Evolutionary conservation across 2,888 invertebrate genomes (phyloP), one percentile per base, ranked within the genome.

Genomic region (Sesamia inferens): DNA sequence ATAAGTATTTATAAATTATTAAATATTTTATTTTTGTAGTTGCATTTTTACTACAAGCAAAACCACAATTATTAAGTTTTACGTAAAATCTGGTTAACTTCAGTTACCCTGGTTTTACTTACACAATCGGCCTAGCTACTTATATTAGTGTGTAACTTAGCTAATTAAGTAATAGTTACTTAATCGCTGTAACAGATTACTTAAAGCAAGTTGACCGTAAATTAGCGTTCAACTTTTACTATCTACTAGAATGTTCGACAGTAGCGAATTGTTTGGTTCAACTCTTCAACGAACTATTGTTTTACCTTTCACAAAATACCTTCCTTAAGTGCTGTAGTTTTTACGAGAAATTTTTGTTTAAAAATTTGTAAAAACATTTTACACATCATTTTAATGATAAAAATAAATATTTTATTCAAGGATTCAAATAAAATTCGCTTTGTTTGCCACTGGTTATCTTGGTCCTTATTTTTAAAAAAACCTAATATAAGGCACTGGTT

Each of bases 121-220:
- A 16, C 22, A 14, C 0, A 14, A 31, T 11, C 1, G 13, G 47
- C 44, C 13, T 22, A 39, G 8, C 16, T 39, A 13, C 24, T 51
- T 51, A 39, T 13, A 42, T 62, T 74, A n/a, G n/a, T 66, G 5
- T 14, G 2, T 31, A 51, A 51, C 51, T n/a, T n/a, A 55, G 13
- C 7, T 22, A 47, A 74, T 82, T 74, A 71, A 62, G 57, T 82
- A 75, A 82, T 59, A 58, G 67, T 83, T 48, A 79, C 59, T 83
- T 83, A 83, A 83, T 69, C 51, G 68, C 51, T 55, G 75, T 76
- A 58, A 83, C 80, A 55, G 71, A 81, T 81, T 79, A 81, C 80
- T 67, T 75, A 68, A 71, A 71, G 39, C 76, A 72, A 83, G 63
- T 76, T 76, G 67, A 76, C 69, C 69, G 76, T 83, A 79, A 68